These are phyloP conservation scores for Vicugna pacos DNA, from an alignment of 2,113 vertebrate genomes.

Conservation along the genomic window DNA sequence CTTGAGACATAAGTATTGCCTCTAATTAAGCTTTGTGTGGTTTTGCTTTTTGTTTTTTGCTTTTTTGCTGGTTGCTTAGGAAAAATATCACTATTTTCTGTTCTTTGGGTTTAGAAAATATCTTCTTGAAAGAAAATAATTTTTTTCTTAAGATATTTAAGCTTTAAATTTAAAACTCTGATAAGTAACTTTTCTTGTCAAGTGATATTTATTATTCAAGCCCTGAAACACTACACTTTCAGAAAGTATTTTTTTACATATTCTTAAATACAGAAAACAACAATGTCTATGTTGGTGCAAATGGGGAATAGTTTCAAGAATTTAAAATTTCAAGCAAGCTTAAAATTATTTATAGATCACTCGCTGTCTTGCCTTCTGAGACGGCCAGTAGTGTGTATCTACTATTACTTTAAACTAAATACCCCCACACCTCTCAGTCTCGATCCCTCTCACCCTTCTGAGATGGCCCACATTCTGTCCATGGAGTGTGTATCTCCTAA, in stretches of 20 bases:
- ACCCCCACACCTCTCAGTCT: no score
- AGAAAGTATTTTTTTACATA: neutral
- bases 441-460: no score
- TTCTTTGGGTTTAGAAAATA: neutral
- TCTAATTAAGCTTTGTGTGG: neutral
- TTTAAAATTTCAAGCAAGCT: neutral
- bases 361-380: neutral
- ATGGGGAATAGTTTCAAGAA: neutral
- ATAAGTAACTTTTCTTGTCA: neutral
- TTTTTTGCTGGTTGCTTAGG: neutral
- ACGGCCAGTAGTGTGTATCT: no score
- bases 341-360: constrained; percentile 16
- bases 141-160: constrained; percentile 1
- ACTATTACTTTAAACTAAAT: no score
- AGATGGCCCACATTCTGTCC: no score
- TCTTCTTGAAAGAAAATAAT: neutral
- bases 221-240: neutral
- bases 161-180: neutral
- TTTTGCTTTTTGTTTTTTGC: neutral
- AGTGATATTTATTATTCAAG: neutral
- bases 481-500: no score
- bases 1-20: constrained; percentile 2
- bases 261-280: neutral
- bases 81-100: neutral
- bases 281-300: neutral